These are phyloP conservation scores for Cherax destructor DNA, from an alignment of 1,140 invertebrate genomes.

Conservation along the genomic window DNA sequence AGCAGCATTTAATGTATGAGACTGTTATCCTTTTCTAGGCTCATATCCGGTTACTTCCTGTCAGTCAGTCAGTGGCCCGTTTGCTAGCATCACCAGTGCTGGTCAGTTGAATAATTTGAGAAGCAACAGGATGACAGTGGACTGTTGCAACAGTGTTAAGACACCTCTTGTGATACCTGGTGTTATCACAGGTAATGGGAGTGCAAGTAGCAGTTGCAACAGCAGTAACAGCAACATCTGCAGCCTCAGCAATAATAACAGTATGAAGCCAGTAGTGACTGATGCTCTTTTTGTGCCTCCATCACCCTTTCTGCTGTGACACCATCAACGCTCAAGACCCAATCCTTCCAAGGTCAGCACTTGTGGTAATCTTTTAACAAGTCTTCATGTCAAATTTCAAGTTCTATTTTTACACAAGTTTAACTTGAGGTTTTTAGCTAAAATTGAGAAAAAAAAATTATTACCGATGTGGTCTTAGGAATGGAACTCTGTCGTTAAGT, in stretches of 20 bases:
- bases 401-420: too few species aligned
- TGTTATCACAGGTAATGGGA: constrained; percentile 21
- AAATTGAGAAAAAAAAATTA: too few species aligned
- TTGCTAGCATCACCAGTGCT: neutral
- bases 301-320: constrained; percentile 49
- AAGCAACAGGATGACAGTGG: constrained; percentile 34
- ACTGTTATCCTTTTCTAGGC: constrained; percentile 7
- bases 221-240: constrained; percentile 36
- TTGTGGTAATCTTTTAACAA: too few species aligned
- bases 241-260: constrained; percentile 37
- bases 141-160: constrained; percentile 26
- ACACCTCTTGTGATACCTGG: constrained; percentile 38
- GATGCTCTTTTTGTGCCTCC: constrained; percentile 26
- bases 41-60: constrained; percentile 22
- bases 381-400: too few species aligned
- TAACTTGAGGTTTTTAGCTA: too few species aligned
- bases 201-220: constrained; percentile 39
- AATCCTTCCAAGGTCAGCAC: constrained; percentile 30
- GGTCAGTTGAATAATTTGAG: constrained; percentile 2
- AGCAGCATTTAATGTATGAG: neutral
- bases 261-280: constrained; percentile 46
- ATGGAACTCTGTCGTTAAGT: too few species aligned
- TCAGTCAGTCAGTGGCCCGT: constrained; percentile 3
- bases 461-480: too few species aligned
- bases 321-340: constrained; percentile 45